Evolutionary conservation across 1,140 invertebrate species (phyloP).

Genomic region (Pissodes strobi): DNA sequence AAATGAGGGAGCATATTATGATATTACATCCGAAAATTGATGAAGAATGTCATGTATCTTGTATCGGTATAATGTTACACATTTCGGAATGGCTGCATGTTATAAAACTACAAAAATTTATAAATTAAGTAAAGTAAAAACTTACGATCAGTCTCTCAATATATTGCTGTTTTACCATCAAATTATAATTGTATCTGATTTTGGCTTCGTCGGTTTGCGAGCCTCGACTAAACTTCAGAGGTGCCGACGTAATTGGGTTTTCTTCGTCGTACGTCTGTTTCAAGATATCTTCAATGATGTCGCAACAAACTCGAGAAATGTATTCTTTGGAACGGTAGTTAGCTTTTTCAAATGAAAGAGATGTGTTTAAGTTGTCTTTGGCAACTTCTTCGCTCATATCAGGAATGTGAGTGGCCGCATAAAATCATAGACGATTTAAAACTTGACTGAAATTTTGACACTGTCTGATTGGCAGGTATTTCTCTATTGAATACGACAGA

Average conservation of each 20-base stretch:
- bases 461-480: too few species aligned
- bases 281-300: conserved; percentile 38
- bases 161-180: conserved; percentile 29
- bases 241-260: conserved; percentile 30
- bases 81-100: too few species aligned
- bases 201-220: conserved; percentile 29
- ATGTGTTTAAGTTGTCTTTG: conserved; percentile 9
- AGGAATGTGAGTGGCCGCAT: not conserved
- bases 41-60: too few species aligned
- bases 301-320: conserved; percentile 33
- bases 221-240: conserved; percentile 27
- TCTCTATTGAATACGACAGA: too few species aligned
- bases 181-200: conserved; percentile 18
- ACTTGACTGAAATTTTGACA: too few species aligned
- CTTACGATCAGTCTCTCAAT: conserved; percentile 24
- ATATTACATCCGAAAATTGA: too few species aligned
- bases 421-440: too few species aligned
- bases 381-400: conserved; percentile 20
- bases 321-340: conserved; percentile 35
- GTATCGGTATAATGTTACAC: too few species aligned
- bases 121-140: too few species aligned
- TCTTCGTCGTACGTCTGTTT: conserved; percentile 40
- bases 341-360: conserved; percentile 11
- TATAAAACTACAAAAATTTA: too few species aligned
- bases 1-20: too few species aligned